These are phyloP conservation scores for Wiebesia pumilae DNA, from an alignment of 1,140 invertebrate genomes.

Conservation along the genomic window DNA sequence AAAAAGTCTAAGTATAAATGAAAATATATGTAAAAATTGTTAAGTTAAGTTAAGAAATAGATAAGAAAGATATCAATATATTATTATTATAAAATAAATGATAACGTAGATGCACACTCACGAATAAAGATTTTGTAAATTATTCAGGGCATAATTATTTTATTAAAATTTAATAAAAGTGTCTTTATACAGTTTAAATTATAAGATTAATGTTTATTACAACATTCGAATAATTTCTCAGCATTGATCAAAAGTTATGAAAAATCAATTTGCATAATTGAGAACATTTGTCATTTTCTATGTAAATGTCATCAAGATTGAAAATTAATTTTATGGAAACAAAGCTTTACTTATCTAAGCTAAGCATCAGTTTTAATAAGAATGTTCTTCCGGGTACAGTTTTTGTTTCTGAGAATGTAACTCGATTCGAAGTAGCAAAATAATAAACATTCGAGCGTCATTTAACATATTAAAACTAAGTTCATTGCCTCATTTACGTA, in stretches of 20 bases:
- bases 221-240: too few species aligned
- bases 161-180: too few species aligned
- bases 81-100: neutral
- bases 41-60: neutral
- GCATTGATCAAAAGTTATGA: too few species aligned
- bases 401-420: neutral
- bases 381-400: neutral
- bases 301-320: too few species aligned
- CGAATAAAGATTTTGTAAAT: neutral
- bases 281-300: too few species aligned
- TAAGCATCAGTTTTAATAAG: neutral
- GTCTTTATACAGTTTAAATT: too few species aligned
- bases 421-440: neutral
- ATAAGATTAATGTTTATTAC: too few species aligned
- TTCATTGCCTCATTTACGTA: neutral
- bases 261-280: too few species aligned
- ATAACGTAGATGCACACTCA: neutral
- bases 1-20: neutral
- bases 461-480: neutral
- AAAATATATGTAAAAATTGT: neutral
- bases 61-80: neutral
- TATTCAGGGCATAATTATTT: too few species aligned
- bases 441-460: neutral
- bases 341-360: neutral
- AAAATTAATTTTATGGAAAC: too few species aligned